Evolutionary conservation across 1,140 invertebrate genomes (phyloP).

Genomic region (Megalopta genalis): DNA sequence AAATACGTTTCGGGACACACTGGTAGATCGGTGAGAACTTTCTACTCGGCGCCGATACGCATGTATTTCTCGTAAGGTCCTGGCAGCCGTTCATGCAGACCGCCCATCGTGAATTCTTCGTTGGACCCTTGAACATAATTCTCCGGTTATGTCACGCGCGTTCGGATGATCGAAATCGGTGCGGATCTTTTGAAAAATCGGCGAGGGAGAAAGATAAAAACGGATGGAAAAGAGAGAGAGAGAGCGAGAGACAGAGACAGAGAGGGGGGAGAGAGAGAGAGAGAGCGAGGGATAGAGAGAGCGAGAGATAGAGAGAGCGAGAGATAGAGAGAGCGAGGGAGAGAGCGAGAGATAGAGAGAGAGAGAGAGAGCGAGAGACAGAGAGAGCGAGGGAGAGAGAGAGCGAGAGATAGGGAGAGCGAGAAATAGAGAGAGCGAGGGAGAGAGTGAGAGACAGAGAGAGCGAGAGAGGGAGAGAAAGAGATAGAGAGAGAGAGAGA

Average conservation of each 20-base stretch:
- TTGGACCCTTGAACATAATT: slow-evolving; percentile 7
- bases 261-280: background rate
- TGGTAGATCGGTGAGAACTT: slow-evolving; percentile 5
- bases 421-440: background rate
- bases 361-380: background rate
- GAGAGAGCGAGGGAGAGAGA: background rate
- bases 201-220: too few relatives aligned
- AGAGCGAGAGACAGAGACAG: too few relatives aligned
- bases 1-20: background rate
- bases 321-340: background rate
- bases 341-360: background rate
- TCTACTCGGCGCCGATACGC: slow-evolving; percentile 2
- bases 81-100: slow-evolving; percentile 14
- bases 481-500: background rate
- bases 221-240: too few relatives aligned
- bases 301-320: background rate
- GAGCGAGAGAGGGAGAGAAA: background rate
- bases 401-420: background rate
- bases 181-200: slow-evolving; percentile 15
- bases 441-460: too few relatives aligned
- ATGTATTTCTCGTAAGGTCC: slow-evolving; percentile 20
- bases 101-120: slow-evolving; percentile 46
- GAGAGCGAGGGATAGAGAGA: background rate
- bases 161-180: slow-evolving; percentile 28
- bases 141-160: slow-evolving; percentile 35